phyloP scores from a whole-genome alignment of 2,888 invertebrate species.

The Choreutis nemorana region DNA sequence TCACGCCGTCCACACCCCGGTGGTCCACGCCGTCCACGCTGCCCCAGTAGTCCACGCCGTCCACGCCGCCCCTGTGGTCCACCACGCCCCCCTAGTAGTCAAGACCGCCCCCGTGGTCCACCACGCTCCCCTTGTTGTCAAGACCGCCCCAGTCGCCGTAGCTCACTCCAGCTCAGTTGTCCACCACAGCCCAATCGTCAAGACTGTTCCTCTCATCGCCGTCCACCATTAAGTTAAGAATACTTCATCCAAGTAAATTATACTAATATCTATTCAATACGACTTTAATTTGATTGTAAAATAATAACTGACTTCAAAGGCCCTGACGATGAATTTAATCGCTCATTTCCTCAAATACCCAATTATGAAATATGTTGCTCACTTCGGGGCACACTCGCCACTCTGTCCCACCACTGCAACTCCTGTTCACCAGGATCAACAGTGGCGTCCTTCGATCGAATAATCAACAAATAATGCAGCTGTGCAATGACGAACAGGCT shows the following conservation, averaged over 20 bases:
- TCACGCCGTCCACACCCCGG: conserved; percentile 27
- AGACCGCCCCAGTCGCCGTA: conserved; percentile 20
- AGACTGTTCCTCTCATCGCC: conserved; percentile 44
- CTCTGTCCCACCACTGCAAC: no score
- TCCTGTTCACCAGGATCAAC: no score
- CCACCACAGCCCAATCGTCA: no score
- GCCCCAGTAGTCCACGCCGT: conserved; percentile 15
- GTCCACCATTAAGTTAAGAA: conserved; percentile 38
- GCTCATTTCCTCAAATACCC: conserved; percentile 17
- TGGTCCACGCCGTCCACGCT: conserved; percentile 20
- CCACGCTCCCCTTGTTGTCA: conserved; percentile 17
- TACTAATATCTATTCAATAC: no score
- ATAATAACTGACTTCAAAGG: no score
- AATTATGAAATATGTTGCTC: no score
- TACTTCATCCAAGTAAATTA: no score
- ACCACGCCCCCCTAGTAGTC: conserved; percentile 20
- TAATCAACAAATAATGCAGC: no score
- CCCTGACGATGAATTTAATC: conserved; percentile 7
- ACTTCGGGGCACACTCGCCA: no score
- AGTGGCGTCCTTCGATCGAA: no score
- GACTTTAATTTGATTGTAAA: no score
- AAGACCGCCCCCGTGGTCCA: conserved; percentile 27
- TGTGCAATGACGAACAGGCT: no score
- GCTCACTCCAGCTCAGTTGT: conserved; percentile 31
- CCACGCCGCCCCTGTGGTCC: conserved; percentile 16